Percentiles rank a stretch among this genome's conserved stretches.
phyloP scores from a whole-genome alignment of 2,113 vertebrate species.

The Eublepharis macularius region DNA sequence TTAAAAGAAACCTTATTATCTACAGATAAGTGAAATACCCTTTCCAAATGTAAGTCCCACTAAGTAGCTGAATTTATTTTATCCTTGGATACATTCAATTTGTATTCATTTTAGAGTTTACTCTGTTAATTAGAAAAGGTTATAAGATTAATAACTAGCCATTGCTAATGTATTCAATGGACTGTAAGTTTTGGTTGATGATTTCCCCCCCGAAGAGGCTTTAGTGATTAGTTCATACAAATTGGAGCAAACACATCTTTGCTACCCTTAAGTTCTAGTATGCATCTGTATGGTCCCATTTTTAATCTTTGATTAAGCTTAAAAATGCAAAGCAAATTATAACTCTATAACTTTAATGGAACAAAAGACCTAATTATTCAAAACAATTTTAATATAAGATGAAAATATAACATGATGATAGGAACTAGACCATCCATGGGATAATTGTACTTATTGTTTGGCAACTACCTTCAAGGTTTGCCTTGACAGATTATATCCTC shows the following conservation, averaged over 20 bases:
- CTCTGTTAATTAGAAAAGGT: conserved; percentile 71
- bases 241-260: conserved; percentile 16
- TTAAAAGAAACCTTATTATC: conserved; percentile 1
- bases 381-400: not conserved
- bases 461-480: not conserved
- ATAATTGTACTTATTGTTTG: not conserved
- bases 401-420: not conserved
- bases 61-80: conserved; percentile 46
- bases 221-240: conserved; percentile 48
- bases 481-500: not conserved
- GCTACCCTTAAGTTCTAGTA: conserved; percentile 14
- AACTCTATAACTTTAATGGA: not conserved
- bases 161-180: conserved; percentile 38
- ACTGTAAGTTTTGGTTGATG: conserved; percentile 23
- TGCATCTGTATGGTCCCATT: conserved; percentile 32
- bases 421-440: not conserved
- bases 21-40: conserved; percentile 2
- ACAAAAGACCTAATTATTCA: conserved; percentile 5
- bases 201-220: conserved; percentile 18
- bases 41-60: not conserved
- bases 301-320: conserved; percentile 53
- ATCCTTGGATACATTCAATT: conserved; percentile 60
- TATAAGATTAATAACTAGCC: conserved; percentile 69
- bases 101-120: conserved; percentile 67
- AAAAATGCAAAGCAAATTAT: conserved; percentile 45